Conservation (phyloP, 2,888 invertebrate genomes). For the Chrysina gloriosa region DNA sequence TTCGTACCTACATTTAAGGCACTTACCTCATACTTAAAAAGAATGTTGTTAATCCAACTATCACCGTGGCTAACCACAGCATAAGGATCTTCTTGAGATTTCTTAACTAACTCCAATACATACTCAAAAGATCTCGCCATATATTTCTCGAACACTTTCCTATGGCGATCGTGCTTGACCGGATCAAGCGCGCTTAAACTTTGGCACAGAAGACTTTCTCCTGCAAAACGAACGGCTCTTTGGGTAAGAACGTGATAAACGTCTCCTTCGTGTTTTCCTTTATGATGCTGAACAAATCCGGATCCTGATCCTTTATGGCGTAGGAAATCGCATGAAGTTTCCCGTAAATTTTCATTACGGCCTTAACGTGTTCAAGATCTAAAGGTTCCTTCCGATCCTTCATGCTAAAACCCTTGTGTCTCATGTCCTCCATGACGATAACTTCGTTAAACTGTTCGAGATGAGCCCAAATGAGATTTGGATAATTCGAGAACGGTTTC, state of each 20-base stretch:
- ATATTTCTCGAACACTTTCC: conserved; percentile 20
- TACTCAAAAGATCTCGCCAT: not conserved
- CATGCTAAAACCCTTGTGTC: conserved; percentile 50
- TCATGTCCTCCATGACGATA: conserved; percentile 53
- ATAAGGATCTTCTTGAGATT: not conserved
- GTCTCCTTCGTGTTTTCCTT: not conserved
- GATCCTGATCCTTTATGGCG: conserved; percentile 51
- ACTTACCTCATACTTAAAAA: conserved; percentile 8
- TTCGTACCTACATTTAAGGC: not conserved
- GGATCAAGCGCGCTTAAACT: conserved; percentile 20
- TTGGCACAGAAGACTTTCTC: not conserved
- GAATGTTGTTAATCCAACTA: conserved; percentile 5
- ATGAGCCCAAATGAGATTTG: conserved; percentile 44
- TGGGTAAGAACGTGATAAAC: not conserved
- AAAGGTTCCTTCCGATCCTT: conserved; percentile 47
- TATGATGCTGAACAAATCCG: conserved; percentile 38
- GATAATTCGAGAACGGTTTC: conserved; percentile 43
- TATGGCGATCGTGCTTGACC: not conserved
- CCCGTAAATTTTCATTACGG: conserved; percentile 54
- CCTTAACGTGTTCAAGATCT: conserved; percentile 51
- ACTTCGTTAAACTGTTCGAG: conserved; percentile 47
- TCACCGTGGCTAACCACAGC: not conserved
- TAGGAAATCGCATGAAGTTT: conserved; percentile 56
- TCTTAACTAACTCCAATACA: not conserved
- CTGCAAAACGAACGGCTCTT: not conserved